phyloP scores from a whole-genome alignment of 2,888 invertebrate species.

The Agonopterix heracliana region DNA sequence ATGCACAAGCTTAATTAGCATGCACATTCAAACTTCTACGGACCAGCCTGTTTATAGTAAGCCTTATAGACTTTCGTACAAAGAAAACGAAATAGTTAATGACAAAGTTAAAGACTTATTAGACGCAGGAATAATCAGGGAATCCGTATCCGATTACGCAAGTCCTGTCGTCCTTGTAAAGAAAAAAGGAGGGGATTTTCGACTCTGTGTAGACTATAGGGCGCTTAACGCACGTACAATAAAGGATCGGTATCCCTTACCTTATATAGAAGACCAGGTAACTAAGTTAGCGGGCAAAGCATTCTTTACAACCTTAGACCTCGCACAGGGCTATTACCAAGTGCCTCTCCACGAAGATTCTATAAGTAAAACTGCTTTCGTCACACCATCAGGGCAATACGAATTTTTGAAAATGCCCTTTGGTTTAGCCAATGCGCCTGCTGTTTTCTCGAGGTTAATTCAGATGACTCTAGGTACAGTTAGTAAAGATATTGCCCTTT shows the following conservation, averaged over 20 bases:
- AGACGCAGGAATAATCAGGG: neutral
- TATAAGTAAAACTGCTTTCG: conserved; percentile 1
- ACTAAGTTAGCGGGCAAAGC: neutral
- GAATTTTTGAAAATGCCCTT: conserved; percentile 1
- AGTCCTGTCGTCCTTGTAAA: conserved; percentile 3
- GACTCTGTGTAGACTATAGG: conserved; percentile 6
- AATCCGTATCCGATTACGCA: neutral
- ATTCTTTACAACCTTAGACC: neutral
- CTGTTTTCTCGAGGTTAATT: neutral
- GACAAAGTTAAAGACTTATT: conserved; percentile 2
- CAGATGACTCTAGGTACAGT: neutral
- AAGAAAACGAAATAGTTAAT: conserved; percentile 1
- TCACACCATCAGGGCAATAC: conserved; percentile 2
- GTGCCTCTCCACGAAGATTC: neutral
- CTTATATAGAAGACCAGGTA: conserved; percentile 5
- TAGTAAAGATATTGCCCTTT: neutral
- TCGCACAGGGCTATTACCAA: conserved; percentile 1
- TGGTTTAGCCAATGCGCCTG: conserved; percentile 1
- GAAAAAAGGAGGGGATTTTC: conserved; percentile 4
- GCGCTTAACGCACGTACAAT: conserved; percentile 1
- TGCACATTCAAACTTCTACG: conserved; percentile 3
- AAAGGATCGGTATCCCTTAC: conserved; percentile 6
- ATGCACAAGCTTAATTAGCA: conserved; percentile 2
- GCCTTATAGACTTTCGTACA: conserved; percentile 3
- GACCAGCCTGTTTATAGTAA: neutral